These are phyloP conservation scores for Alloscopus bannaensis DNA, from an alignment of 2,888 invertebrate species.

Conservation along the genomic window DNA sequence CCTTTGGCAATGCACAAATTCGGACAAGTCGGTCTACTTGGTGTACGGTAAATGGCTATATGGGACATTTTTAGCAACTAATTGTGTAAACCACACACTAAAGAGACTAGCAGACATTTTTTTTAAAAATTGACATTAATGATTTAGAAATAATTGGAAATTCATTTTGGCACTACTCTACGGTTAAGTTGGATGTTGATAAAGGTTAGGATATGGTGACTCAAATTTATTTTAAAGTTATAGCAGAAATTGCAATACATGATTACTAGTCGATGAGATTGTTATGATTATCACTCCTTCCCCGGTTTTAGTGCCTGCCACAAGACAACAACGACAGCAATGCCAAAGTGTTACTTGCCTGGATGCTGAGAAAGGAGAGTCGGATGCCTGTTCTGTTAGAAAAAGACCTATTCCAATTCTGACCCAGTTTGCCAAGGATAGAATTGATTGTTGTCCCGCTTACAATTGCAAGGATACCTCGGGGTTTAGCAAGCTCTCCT, in stretches of 20 bases:
- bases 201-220: too few species aligned
- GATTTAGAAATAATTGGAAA: not conserved
- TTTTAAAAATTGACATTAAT: not conserved
- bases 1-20: conserved; percentile 28
- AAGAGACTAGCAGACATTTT: too few species aligned
- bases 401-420: not conserved
- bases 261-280: too few species aligned
- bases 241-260: too few species aligned
- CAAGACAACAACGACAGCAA: too few species aligned
- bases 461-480: not conserved
- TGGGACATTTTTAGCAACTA: too few species aligned
- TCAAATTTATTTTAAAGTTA: too few species aligned
- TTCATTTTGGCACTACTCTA: conserved; percentile 2
- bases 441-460: not conserved
- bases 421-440: not conserved
- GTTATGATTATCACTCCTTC: too few species aligned
- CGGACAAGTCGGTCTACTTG: conserved; percentile 2
- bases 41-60: not conserved
- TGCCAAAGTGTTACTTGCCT: not conserved
- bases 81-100: too few species aligned
- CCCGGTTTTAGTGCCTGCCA: too few species aligned
- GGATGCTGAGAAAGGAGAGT: not conserved
- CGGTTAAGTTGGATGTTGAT: not conserved
- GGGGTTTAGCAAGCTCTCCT: not conserved
- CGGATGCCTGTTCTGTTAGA: not conserved